Conservation (phyloP, 2,888 invertebrate species). For the Xanthia icteritia region DNA sequence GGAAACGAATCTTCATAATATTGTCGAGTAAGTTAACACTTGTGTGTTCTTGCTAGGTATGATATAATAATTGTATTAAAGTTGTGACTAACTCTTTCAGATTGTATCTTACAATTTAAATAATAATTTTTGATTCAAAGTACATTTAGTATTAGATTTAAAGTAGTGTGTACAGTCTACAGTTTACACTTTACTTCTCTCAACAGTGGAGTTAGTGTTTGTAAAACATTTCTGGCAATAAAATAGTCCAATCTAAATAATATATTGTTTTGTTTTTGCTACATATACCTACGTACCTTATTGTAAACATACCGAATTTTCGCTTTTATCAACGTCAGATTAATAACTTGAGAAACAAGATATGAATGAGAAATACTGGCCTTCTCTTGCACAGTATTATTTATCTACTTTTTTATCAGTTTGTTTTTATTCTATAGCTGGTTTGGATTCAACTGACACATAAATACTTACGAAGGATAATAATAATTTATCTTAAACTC, state of each 20-base stretch:
- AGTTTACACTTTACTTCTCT: constrained; percentile 83
- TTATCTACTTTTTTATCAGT: constrained; percentile 5
- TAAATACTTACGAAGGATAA: background rate
- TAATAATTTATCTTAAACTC: background rate
- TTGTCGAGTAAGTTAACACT: constrained; percentile 76
- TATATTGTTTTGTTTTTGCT: constrained; percentile 63
- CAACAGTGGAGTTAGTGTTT: constrained; percentile 84
- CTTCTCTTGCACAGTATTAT: background rate
- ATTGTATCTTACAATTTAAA: constrained; percentile 75
- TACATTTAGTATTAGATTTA: constrained; percentile 87
- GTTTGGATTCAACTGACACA: background rate
- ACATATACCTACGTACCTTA: background rate
- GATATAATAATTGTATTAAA: constrained; percentile 73
- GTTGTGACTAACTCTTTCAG: constrained; percentile 84
- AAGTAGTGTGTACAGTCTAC: constrained; percentile 87
- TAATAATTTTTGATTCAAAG: constrained; percentile 81
- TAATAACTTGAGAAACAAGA: constrained; percentile 14
- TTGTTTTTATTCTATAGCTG: constrained; percentile 9
- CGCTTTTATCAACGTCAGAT: constrained; percentile 7
- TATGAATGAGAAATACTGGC: constrained; percentile 17
- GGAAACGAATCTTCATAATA: constrained; percentile 85
- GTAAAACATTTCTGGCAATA: constrained; percentile 90
- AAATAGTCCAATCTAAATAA: constrained; percentile 86
- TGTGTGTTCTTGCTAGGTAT: constrained; percentile 81
- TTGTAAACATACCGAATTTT: constrained; percentile 19